A percentile compares a stretch with the other conserved stretches of the same genome.
phyloP scores from a whole-genome alignment of 2,113 vertebrate genomes.

The Megaleporinus macrocephalus region DNA sequence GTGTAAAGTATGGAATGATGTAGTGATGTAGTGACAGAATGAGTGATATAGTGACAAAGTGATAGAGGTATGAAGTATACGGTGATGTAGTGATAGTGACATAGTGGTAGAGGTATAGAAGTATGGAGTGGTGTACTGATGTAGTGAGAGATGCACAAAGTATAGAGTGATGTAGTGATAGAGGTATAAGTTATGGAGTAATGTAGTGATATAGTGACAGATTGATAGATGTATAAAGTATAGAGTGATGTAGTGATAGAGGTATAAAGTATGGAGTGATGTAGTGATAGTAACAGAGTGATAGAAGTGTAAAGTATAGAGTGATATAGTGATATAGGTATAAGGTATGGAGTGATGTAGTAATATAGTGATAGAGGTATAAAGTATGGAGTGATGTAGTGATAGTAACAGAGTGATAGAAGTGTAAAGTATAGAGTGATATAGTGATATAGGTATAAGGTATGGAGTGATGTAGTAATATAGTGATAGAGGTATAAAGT shows the following conservation, averaged over 20 bases:
- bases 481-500: background rate
- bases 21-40: background rate
- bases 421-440: no score
- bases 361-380: no score
- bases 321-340: no score
- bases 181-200: background rate
- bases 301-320: no score
- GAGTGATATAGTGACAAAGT: background rate
- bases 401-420: constrained; percentile 63
- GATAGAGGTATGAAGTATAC: no score
- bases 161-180: background rate
- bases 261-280: background rate
- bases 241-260: background rate
- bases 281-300: background rate
- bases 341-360: no score
- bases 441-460: no score
- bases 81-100: background rate
- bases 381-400: no score
- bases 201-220: background rate
- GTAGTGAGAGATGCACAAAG: background rate
- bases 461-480: background rate
- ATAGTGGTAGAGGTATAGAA: background rate
- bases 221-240: background rate
- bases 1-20: no score
- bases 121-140: background rate